Evolutionary conservation across 92 coral and sea anemone species (phyloP).

Genomic region (Galaxea fascicularis): DNA sequence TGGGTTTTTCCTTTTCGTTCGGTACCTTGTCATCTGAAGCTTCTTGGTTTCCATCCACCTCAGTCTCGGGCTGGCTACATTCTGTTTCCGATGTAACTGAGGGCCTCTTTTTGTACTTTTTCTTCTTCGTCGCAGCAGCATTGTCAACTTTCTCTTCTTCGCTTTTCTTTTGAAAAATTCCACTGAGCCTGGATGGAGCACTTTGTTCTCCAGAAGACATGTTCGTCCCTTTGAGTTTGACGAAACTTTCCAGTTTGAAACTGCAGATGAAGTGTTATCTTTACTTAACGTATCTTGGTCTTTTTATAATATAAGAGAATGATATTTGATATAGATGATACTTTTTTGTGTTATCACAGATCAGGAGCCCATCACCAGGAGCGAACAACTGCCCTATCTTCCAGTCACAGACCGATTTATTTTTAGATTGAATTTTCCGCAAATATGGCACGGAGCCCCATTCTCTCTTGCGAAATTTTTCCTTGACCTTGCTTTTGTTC

Average conservation of each 20-base stretch:
- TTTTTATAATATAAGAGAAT: too few relatives aligned
- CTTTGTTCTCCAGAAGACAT: constrained; percentile 15
- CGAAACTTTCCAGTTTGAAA: neutral
- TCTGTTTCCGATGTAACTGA: neutral
- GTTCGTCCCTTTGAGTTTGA: neutral
- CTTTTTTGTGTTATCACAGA: too few relatives aligned
- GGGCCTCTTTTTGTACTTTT: constrained; percentile 5
- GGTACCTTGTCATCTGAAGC: neutral
- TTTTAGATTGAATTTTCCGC: too few relatives aligned
- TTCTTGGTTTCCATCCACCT: neutral
- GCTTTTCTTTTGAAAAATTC: constrained; percentile 16
- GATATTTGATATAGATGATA: too few relatives aligned
- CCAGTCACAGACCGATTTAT: too few relatives aligned
- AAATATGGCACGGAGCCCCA: too few relatives aligned
- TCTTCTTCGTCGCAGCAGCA: constrained; percentile 2
- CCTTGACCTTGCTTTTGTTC: too few relatives aligned
- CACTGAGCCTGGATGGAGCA: neutral
- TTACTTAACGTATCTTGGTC: too few relatives aligned
- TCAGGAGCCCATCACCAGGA: too few relatives aligned
- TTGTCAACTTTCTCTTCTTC: too few relatives aligned
- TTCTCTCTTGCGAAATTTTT: too few relatives aligned
- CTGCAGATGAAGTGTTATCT: neutral
- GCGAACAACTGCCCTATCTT: too few relatives aligned
- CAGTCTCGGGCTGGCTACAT: neutral
- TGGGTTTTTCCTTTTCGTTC: constrained; percentile 16